Evolutionary conservation across 2,888 invertebrate species (phyloP).

Genomic region (Muscina levida): DNA sequence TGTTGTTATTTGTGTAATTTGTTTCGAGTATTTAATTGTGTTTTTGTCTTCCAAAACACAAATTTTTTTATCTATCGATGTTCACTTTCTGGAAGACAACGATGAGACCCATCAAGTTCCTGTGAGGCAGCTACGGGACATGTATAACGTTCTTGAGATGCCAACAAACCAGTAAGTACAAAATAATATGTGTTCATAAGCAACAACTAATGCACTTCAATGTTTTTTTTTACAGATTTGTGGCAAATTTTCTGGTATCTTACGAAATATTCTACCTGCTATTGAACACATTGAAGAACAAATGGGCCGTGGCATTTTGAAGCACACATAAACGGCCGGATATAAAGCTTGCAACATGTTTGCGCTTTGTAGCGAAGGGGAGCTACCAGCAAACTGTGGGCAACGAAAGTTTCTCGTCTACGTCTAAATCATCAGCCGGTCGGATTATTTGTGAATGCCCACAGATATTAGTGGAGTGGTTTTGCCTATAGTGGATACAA

Average conservation of each 20-base stretch:
- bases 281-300: neutral
- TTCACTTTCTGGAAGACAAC: too few species aligned
- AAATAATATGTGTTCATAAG: too few species aligned
- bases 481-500: neutral
- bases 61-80: too few species aligned
- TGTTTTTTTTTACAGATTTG: conserved; percentile 28
- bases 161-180: too few species aligned
- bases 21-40: too few species aligned
- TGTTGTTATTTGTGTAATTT: too few species aligned
- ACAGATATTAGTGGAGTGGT: neutral
- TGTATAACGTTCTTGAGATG: too few species aligned
- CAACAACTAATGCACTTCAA: too few species aligned
- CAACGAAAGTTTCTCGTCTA: conserved; percentile 21
- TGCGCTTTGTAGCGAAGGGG: conserved; percentile 7
- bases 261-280: conserved; percentile 8
- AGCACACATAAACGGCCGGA: conserved; percentile 5
- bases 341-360: conserved; percentile 7
- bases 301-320: neutral
- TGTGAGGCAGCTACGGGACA: too few species aligned
- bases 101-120: too few species aligned
- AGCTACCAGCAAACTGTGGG: conserved; percentile 18
- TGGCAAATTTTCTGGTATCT: conserved; percentile 34
- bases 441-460: conserved; percentile 21
- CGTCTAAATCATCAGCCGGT: conserved; percentile 3
- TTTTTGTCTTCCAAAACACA: too few species aligned